These are phyloP conservation scores for Andrena bicolor DNA, from an alignment of 2,888 invertebrate genomes.

Conservation along the genomic window DNA sequence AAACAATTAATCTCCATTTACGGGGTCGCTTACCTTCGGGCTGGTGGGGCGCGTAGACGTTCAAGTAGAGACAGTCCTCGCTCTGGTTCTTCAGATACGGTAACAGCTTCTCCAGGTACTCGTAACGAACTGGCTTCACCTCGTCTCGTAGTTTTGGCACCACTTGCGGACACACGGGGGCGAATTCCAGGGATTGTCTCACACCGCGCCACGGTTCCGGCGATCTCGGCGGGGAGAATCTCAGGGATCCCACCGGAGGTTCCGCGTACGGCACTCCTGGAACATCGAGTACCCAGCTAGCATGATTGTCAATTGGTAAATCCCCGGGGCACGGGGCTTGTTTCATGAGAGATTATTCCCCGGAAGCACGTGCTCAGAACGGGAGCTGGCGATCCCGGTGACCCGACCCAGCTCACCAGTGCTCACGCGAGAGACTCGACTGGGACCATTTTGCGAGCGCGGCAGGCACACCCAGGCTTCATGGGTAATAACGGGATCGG, in stretches of 20 bases:
- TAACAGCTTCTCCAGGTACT: conserved; percentile 90
- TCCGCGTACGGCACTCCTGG: conserved; percentile 92
- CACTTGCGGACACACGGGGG: conserved; percentile 95
- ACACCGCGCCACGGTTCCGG: conserved; percentile 93
- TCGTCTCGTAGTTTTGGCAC: conserved; percentile 89
- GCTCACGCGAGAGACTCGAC: too few relatives aligned
- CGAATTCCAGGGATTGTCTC: conserved; percentile 89
- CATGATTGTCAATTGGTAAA: conserved; percentile 13
- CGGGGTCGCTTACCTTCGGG: conserved; percentile 88
- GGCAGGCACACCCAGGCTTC: too few relatives aligned
- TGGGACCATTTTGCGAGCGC: too few relatives aligned
- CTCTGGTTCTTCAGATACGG: conserved; percentile 90
- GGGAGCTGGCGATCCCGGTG: too few relatives aligned
- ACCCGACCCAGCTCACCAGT: too few relatives aligned
- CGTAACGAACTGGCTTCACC: conserved; percentile 88
- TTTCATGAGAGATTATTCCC: too few relatives aligned
- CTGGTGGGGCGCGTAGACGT: conserved; percentile 94
- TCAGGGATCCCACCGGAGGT: conserved; percentile 90
- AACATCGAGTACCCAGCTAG: conserved; percentile 18
- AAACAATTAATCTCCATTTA: conserved; percentile 46
- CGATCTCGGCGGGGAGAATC: conserved; percentile 95
- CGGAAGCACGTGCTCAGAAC: too few relatives aligned
- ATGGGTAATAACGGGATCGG: too few relatives aligned
- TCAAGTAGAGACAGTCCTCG: conserved; percentile 96
- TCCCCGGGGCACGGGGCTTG: not conserved